These are phyloP conservation scores for Phodopus roborovskii DNA, from an alignment of 2,113 vertebrate genomes.

Conservation along the genomic window DNA sequence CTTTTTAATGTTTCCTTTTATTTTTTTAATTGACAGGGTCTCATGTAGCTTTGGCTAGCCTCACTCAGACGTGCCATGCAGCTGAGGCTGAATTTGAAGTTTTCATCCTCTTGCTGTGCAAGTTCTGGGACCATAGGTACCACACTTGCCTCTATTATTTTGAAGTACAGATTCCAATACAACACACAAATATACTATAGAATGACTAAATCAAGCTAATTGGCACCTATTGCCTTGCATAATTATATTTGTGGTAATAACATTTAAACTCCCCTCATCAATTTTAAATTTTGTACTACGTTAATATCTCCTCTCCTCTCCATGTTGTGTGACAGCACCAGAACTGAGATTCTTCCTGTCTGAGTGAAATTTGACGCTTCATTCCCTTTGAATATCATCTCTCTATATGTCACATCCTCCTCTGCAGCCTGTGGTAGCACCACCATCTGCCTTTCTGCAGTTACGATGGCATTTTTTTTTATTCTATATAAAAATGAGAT, in stretches of 20 bases:
- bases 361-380: not conserved
- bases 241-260: not conserved
- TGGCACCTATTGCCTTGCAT: not conserved
- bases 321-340: not conserved
- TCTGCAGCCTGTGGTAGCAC: not conserved
- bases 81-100: no score
- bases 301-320: not conserved
- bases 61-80: not conserved
- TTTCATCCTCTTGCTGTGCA: not conserved
- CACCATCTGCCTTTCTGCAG: not conserved
- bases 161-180: not conserved
- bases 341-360: not conserved
- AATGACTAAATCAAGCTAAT: not conserved
- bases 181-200: not conserved
- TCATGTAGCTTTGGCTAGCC: not conserved
- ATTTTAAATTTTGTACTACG: not conserved
- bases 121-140: not conserved
- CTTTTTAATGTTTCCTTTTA: not conserved
- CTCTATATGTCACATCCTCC: not conserved
- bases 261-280: not conserved
- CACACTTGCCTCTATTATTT: not conserved
- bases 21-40: not conserved
- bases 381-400: not conserved
- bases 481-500: not conserved
- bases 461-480: not conserved